Percentiles rank a stretch among this genome's conserved stretches.
Conservation (phyloP, 2,113 vertebrate genomes). For the Ptilonorhynchus violaceus region DNA sequence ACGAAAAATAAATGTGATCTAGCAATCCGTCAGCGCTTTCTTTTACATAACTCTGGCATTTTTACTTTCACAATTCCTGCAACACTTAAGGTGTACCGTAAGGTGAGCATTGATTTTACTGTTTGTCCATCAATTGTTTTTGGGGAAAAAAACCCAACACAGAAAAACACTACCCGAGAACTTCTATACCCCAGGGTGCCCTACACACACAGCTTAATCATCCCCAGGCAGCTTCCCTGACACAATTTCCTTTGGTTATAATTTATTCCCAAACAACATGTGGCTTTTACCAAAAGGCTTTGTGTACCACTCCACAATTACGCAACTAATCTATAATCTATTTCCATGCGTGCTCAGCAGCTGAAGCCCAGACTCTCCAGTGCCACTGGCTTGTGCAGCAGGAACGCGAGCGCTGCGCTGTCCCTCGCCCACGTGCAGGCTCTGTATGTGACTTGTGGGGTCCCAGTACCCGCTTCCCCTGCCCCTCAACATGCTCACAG, state of each 20-base stretch:
- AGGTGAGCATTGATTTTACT: neutral
- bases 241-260: neutral
- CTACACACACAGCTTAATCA: neutral
- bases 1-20: neutral
- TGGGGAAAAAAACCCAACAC: fast-evolving
- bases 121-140: neutral
- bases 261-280: neutral
- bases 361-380: neutral
- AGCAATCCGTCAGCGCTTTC: neutral
- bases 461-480: neutral
- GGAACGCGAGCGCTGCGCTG: neutral
- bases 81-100: neutral
- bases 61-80: neutral
- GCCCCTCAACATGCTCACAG: neutral
- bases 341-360: fast-evolving
- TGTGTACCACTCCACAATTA: neutral
- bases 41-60: neutral
- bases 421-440: neutral
- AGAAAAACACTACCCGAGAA: neutral
- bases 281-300: neutral
- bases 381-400: neutral
- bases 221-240: neutral
- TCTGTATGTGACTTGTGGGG: fast-evolving
- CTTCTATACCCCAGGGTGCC: neutral
- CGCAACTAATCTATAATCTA: neutral